phyloP scores from a whole-genome alignment of 2,888 invertebrate genomes.

The Eristalis tenax region DNA sequence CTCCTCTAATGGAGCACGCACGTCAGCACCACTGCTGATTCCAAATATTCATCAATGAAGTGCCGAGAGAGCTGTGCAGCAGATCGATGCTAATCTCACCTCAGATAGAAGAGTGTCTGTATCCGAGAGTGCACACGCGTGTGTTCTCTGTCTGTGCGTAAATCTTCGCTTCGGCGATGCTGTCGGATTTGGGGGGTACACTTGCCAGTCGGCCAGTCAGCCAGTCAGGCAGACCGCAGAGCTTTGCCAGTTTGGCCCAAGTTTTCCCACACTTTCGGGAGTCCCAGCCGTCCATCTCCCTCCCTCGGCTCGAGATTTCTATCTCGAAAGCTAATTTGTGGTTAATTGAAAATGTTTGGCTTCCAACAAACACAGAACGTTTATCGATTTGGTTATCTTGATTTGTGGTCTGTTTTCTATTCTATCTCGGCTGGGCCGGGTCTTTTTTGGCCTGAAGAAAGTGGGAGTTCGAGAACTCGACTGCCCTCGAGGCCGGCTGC shows the following conservation, averaged over 20 bases:
- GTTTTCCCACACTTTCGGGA: constrained; percentile 68
- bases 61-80: neutral
- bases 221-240: constrained; percentile 9
- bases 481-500: neutral
- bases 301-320: constrained; percentile 35
- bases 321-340: constrained; percentile 70
- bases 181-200: neutral
- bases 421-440: neutral
- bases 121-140: constrained; percentile 16
- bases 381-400: constrained; percentile 69
- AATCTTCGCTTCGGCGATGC: constrained; percentile 21
- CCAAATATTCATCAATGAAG: constrained; percentile 66
- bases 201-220: neutral
- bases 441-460: constrained; percentile 14
- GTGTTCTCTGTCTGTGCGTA: neutral
- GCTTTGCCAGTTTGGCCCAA: constrained; percentile 22
- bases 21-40: constrained; percentile 7
- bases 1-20: constrained; percentile 38
- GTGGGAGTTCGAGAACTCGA: constrained; percentile 41
- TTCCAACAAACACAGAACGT: constrained; percentile 66
- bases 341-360: constrained; percentile 72
- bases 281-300: neutral
- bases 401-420: constrained; percentile 56
- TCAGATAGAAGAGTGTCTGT: neutral
- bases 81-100: constrained; percentile 47